Evolutionary conservation across 2,797 vertebrate species (phyloP).

Genomic region (Cuniculus paca): DNA sequence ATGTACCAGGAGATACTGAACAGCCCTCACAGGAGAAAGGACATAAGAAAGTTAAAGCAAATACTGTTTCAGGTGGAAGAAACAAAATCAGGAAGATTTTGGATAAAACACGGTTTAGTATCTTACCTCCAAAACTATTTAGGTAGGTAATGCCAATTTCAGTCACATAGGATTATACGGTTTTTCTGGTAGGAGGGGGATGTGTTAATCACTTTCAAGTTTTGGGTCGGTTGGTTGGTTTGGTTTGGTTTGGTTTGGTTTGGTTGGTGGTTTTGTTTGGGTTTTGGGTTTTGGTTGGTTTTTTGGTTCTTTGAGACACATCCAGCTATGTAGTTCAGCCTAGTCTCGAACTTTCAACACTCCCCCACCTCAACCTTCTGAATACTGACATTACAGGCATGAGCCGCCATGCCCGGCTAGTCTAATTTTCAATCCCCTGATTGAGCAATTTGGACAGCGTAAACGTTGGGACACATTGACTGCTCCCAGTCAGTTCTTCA

Average conservation of each 20-base stretch:
- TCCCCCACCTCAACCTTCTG: neutral
- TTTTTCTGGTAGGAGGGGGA: neutral
- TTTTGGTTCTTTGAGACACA: neutral
- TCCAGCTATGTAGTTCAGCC: neutral
- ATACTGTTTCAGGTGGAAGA: conserved; percentile 97
- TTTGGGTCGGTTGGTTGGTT: neutral
- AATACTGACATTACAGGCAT: neutral
- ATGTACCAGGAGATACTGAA: conserved; percentile 96
- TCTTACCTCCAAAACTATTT: conserved; percentile 97
- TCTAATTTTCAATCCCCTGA: neutral
- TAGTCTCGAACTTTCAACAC: neutral
- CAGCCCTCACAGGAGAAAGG: conserved; percentile 93
- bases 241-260: neutral
- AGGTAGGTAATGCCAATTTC: conserved; percentile 88
- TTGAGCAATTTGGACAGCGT: conserved; percentile 13
- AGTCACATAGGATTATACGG: neutral
- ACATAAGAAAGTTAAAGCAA: conserved; percentile 97
- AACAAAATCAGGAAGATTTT: conserved; percentile 98
- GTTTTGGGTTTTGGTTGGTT: neutral
- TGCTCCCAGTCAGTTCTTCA: neutral
- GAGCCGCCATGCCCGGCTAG: neutral
- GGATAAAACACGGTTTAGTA: conserved; percentile 98
- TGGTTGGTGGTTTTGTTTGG: neutral
- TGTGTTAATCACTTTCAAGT: neutral
- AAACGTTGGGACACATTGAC: neutral